These are phyloP conservation scores for Helleia helle DNA, from an alignment of 2,888 invertebrate species.

Conservation along the genomic window DNA sequence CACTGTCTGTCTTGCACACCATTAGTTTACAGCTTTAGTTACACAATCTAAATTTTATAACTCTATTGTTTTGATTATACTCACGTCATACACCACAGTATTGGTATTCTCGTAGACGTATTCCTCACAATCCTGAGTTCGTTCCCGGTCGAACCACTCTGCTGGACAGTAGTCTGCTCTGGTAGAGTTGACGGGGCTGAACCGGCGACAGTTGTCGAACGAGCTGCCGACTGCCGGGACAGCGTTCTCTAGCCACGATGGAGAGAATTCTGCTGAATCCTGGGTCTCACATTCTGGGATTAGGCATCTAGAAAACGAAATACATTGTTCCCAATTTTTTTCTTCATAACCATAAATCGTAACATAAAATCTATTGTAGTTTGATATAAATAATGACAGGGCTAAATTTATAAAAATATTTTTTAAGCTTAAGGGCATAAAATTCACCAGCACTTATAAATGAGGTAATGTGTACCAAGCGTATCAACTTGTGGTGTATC, in stretches of 20 bases:
- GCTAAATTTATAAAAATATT: too few relatives aligned
- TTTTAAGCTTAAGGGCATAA: too few relatives aligned
- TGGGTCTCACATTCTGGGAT: conserved; percentile 40
- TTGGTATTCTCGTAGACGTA: conserved; percentile 42
- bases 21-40: too few relatives aligned
- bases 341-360: too few relatives aligned
- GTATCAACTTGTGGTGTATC: too few relatives aligned
- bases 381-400: not conserved
- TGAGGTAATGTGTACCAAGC: too few relatives aligned
- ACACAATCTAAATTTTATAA: too few relatives aligned
- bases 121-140: conserved; percentile 30
- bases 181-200: conserved; percentile 21
- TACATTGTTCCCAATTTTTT: too few relatives aligned
- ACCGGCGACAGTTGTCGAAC: conserved; percentile 61
- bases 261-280: conserved; percentile 33
- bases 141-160: conserved; percentile 32
- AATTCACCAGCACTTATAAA: too few relatives aligned
- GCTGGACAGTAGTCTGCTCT: conserved; percentile 32
- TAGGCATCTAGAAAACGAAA: conserved; percentile 29
- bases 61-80: too few relatives aligned
- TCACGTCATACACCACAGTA: conserved; percentile 51
- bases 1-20: too few relatives aligned
- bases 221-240: conserved; percentile 40
- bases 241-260: conserved; percentile 58
- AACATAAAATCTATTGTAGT: too few relatives aligned